A percentile compares a stretch with the other conserved stretches of the same genome.
These are phyloP conservation scores for Rhyzopertha dominica DNA, from an alignment of 1,140 invertebrate genomes.

Conservation along the genomic window DNA sequence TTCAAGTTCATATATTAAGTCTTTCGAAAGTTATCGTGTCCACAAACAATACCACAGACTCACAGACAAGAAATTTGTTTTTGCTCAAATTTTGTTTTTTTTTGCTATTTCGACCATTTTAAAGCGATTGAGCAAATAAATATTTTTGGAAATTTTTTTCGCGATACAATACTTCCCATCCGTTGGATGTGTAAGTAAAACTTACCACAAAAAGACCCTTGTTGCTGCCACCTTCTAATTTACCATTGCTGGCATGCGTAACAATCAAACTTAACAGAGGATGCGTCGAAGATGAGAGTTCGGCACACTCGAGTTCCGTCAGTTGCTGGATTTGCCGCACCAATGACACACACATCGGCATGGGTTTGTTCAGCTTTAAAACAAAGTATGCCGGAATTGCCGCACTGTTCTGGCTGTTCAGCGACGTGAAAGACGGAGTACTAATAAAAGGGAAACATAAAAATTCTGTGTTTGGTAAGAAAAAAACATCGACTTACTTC, in stretches of 20 bases:
- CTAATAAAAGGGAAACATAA: conserved; percentile 39
- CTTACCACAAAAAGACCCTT: conserved; percentile 73
- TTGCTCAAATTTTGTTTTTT: too few species aligned
- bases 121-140: too few species aligned
- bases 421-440: conserved; percentile 70
- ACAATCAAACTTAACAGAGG: conserved; percentile 73
- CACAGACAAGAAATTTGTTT: too few species aligned
- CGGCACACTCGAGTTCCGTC: conserved; percentile 67
- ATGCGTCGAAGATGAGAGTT: conserved; percentile 56
- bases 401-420: conserved; percentile 79
- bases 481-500: conserved; percentile 61
- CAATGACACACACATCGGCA: conserved; percentile 75
- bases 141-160: too few species aligned
- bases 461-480: too few species aligned
- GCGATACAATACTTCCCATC: too few species aligned
- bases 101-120: too few species aligned
- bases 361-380: conserved; percentile 77
- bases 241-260: conserved; percentile 64
- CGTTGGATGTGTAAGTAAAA: too few species aligned
- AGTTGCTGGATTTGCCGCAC: conserved; percentile 68
- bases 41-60: too few species aligned
- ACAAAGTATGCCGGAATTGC: conserved; percentile 88
- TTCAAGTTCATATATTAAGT: too few species aligned
- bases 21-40: too few species aligned
- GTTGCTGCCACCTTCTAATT: conserved; percentile 63